Conservation (phyloP, 2,113 vertebrate species). For the Phaethon lepturus region DNA sequence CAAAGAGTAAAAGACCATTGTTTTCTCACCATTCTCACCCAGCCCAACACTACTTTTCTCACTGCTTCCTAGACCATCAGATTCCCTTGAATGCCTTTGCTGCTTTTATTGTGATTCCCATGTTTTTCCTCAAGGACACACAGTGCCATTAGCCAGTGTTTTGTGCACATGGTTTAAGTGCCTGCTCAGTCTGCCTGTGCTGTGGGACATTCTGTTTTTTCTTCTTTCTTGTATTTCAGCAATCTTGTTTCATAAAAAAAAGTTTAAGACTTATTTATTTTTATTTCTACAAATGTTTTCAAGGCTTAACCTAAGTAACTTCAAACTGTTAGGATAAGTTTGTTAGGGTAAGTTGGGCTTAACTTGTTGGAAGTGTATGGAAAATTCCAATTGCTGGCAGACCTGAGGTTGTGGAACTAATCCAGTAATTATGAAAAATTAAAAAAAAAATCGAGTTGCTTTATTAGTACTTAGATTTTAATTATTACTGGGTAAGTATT, state of each 20-base stretch:
- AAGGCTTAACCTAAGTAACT: not conserved
- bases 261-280: not conserved
- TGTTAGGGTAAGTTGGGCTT: not conserved
- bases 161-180: not conserved
- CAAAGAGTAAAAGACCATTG: not conserved
- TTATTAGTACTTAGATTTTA: not conserved
- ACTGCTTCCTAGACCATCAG: not conserved
- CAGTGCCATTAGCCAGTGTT: not conserved
- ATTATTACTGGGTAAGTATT: not conserved
- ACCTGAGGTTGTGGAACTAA: not conserved
- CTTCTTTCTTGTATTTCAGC: not conserved
- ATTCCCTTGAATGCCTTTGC: not conserved
- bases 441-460: not conserved
- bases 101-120: not conserved
- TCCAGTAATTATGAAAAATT: not conserved
- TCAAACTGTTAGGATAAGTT: not conserved
- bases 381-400: not conserved
- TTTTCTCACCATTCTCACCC: not conserved
- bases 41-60: not conserved
- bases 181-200: not conserved
- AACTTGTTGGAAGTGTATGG: not conserved
- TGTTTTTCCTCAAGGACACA: accelerated
- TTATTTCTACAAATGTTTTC: not conserved
- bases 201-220: not conserved
- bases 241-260: not conserved